Base-by-base conservation (phyloP, 2,888 invertebrate genomes). In the Sminthurinus aureus region DNA sequence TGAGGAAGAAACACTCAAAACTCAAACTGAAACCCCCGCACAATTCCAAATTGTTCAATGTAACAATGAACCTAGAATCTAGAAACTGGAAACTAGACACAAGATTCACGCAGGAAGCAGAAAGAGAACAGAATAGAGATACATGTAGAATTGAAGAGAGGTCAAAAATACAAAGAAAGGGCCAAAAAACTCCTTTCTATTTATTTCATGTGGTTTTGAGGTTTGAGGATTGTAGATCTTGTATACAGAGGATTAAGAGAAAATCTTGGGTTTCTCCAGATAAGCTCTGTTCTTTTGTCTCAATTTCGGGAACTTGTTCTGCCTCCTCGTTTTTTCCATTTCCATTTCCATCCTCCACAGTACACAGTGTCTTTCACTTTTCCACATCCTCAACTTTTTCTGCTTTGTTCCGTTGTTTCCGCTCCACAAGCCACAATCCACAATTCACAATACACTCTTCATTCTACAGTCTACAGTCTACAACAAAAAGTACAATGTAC, bases 111-210 rank as follows among this genome's bases (percentile, higher is more conserved):
- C 38, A 20, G 24, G 13, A 15, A 71, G 38, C 38, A 20, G 24
- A 20, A 15, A 71, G 78, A 11, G 26, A 24, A 26, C 20, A 71
- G 52, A 73, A 52, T 22, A 51, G 38, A 81, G 67, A 81, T 38
- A 38, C 38, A 38, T 38, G 1, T 38, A 38, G 38, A n/a, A n/a
- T n/a, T n/a, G n/a, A n/a, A n/a, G n/a, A 38, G 38, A 38, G 38
- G 67, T 18, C n/a, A 11, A 64, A 75, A 22, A n/a, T 75, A 58
- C 66, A 64, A 18, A 38, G 18, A 20, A 38, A 20, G 26, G 74
- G 38, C 74, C 3, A 38, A 26, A 6, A 26, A 26, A 74, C 74
- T 22, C 38, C 18, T 6, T 58, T 58, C 38, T 38, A 58, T 58
- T 58, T 58, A 58, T 58, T 58, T 11, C 58, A 2, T 58, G 58